Evolutionary conservation across 1,140 invertebrate species (phyloP).

Genomic region (Agrilus planipennis): DNA sequence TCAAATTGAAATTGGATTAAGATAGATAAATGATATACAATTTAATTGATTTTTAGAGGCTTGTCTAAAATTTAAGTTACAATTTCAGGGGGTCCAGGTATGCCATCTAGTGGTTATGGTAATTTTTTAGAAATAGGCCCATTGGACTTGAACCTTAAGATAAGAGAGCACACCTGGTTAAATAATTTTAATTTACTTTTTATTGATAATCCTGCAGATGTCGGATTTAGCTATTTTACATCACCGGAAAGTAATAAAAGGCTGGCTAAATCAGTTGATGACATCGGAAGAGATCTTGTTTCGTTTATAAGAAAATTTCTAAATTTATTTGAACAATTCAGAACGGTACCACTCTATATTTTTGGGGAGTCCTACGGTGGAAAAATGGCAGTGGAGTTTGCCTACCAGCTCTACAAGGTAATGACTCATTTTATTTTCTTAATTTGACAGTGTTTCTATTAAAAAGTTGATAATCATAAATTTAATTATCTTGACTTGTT

Average conservation of each 20-base stretch:
- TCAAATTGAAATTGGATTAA: no score
- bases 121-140: slow-evolving; percentile 51
- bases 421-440: no score
- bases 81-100: slow-evolving; percentile 44
- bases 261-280: slow-evolving; percentile 23
- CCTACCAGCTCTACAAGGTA: slow-evolving; percentile 31
- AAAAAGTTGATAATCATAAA: no score
- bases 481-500: no score
- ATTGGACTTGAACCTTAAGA: slow-evolving; percentile 37
- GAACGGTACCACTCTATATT: slow-evolving; percentile 48
- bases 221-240: slow-evolving; percentile 53
- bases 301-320: slow-evolving; percentile 42
- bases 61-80: no score
- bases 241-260: slow-evolving; percentile 32
- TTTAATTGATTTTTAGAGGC: no score
- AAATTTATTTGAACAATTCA: slow-evolving; percentile 37
- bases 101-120: slow-evolving; percentile 45
- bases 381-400: slow-evolving; percentile 51
- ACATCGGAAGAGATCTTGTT: slow-evolving; percentile 38
- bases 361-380: slow-evolving; percentile 59
- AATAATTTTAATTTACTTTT: slow-evolving; percentile 49
- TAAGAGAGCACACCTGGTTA: slow-evolving; percentile 47
- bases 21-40: no score
- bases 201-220: slow-evolving; percentile 56
- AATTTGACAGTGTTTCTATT: no score